Evolutionary conservation across 1,140 invertebrate species (phyloP).

Genomic region (Lutraria rhynchaena): DNA sequence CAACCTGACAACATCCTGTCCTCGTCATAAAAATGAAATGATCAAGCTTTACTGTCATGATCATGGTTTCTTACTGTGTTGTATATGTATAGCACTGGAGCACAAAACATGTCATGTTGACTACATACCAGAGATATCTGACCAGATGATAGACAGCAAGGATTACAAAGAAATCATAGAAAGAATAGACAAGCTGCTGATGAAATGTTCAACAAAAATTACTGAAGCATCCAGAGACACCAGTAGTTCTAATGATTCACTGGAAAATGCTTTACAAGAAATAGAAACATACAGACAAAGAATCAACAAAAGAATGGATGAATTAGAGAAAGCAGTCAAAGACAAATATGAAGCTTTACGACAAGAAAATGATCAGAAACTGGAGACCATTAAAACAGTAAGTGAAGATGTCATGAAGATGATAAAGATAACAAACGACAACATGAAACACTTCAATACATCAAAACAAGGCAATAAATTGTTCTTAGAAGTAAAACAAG

Average conservation of each 20-base stretch:
- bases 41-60: conserved; percentile 19
- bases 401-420: not conserved
- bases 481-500: too few relatives aligned
- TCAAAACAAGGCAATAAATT: too few relatives aligned
- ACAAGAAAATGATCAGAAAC: not conserved
- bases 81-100: not conserved
- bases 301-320: not conserved
- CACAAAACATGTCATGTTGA: conserved; percentile 1
- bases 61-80: not conserved
- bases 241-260: too few relatives aligned
- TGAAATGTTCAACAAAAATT: not conserved
- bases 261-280: not conserved
- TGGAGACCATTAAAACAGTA: not conserved
- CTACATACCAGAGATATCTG: conserved; percentile 7
- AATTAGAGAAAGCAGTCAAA: not conserved
- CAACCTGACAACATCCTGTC: conserved; percentile 1
- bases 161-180: not conserved
- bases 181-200: not conserved
- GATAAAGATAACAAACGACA: too few relatives aligned
- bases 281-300: not conserved
- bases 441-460: too few relatives aligned
- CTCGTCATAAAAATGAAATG: not conserved
- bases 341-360: not conserved
- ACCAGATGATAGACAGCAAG: not conserved
- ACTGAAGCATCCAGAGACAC: too few relatives aligned